A percentile compares a stretch with the other conserved stretches of the same genome.
phyloP scores from a whole-genome alignment of 2,797 vertebrate species.

The Crenuchus spilurus region DNA sequence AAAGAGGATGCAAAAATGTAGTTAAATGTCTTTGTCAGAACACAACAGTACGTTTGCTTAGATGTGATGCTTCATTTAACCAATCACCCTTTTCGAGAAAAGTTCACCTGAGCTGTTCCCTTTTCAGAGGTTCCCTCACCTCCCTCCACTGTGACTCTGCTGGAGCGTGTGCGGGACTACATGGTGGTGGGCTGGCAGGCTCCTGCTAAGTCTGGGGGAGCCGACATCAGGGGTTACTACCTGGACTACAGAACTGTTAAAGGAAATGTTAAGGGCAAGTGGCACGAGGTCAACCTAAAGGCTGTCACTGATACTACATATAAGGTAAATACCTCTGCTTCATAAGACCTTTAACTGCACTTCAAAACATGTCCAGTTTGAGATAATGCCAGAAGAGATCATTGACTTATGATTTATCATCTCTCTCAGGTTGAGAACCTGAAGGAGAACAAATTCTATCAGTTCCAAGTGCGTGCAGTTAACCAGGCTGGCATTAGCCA shows the following conservation, averaged over 20 bases:
- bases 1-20: background rate
- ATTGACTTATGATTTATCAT: background rate
- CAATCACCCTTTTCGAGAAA: background rate
- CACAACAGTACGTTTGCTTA: background rate
- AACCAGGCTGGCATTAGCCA: conserved; percentile 91
- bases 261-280: conserved; percentile 80
- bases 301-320: conserved; percentile 86
- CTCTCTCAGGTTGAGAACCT: conserved; percentile 84
- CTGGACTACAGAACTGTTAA: conserved; percentile 91
- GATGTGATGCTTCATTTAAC: background rate
- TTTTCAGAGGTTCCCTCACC: conserved; percentile 82
- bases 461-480: conserved; percentile 92
- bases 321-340: conserved; percentile 77
- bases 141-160: conserved; percentile 81
- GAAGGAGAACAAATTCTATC: conserved; percentile 91
- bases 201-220: conserved; percentile 83
- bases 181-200: conserved; percentile 91
- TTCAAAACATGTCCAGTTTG: background rate
- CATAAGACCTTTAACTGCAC: background rate
- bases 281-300: conserved; percentile 91
- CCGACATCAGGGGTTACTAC: conserved; percentile 91
- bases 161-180: conserved; percentile 87
- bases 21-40: too few relatives aligned
- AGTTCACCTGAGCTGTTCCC: conserved; percentile 11
- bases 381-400: background rate